Conservation (phyloP, 2,113 vertebrate species). For the Pica pica region DNA sequence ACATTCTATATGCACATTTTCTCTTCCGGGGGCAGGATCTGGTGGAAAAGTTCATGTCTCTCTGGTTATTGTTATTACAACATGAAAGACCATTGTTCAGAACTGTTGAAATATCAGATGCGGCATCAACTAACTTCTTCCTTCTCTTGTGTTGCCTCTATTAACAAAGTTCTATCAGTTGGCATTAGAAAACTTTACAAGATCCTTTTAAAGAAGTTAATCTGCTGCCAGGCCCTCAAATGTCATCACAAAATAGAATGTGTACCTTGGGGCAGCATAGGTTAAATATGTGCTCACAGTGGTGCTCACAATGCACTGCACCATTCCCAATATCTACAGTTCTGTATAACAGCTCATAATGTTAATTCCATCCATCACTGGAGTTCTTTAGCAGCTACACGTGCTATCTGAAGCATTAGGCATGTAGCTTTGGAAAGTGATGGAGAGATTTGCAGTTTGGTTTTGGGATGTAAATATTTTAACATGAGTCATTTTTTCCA, state of each 20-base stretch:
- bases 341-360: background rate
- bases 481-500: accelerated
- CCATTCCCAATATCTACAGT: background rate
- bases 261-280: background rate
- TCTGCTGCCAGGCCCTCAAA: background rate
- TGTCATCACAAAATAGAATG: background rate
- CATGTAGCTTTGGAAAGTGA: background rate
- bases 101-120: background rate
- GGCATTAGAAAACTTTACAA: background rate
- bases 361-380: background rate
- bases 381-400: background rate
- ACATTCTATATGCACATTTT: background rate
- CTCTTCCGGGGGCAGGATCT: background rate
- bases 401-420: background rate
- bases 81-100: background rate
- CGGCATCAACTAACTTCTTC: background rate
- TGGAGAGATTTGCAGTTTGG: background rate
- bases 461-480: background rate
- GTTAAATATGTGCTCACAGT: too few species aligned
- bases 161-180: background rate
- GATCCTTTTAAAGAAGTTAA: background rate
- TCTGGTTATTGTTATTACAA: background rate
- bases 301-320: background rate
- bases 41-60: background rate
- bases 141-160: background rate